Base-by-base conservation (phyloP, 2,113 vertebrate species). In the Plestiodon gilberti region DNA sequence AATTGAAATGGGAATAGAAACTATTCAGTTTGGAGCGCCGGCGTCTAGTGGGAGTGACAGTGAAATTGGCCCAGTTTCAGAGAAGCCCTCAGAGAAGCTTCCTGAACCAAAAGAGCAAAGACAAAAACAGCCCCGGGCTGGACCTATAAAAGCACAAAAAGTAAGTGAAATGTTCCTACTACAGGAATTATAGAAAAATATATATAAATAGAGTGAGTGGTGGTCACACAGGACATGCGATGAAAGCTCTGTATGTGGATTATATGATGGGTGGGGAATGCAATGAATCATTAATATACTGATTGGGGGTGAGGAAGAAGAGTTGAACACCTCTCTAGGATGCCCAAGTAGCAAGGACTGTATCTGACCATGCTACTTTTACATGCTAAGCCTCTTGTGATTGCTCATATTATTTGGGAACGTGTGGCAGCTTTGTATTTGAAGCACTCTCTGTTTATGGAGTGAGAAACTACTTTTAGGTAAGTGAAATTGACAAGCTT, bases 21-120 rank as follows among this genome's bases (percentile, higher is more conserved):
- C 97, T 57, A 99, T 99, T 95, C 98, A 99, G 95, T 99, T 99
- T 95, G 98, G 98, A 89, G 99, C 98, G 18, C 98, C 99, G 33
- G 98, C 98, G 55, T 99, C 98, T 81, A 97, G 98, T 43, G 98
- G 98, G 88, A 99, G 97, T 89, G 98, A 99, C 95, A 99, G 98
- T 79, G 99, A 99, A 92, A 97, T 97, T 33, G 96, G 97, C 57
- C 97, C 98, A 6, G 92, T 98, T 90, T 95, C 97, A 30, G 99
- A 99, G 91, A 98, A 97, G 77, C 87, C 90, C 30, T 87, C 96
- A 28, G 98, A 99, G 82, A 99, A 98, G 88, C 95, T 98, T 40
- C 97, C 98, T 48, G 98, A 99, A 93, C 99, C 99, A 6, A 99
- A 99, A 97, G 99, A 99, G 89, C 99, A 99, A 89, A 97, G 99